phyloP scores from a whole-genome alignment of 2,797 vertebrate species.

The Chloroceryle amazona region DNA sequence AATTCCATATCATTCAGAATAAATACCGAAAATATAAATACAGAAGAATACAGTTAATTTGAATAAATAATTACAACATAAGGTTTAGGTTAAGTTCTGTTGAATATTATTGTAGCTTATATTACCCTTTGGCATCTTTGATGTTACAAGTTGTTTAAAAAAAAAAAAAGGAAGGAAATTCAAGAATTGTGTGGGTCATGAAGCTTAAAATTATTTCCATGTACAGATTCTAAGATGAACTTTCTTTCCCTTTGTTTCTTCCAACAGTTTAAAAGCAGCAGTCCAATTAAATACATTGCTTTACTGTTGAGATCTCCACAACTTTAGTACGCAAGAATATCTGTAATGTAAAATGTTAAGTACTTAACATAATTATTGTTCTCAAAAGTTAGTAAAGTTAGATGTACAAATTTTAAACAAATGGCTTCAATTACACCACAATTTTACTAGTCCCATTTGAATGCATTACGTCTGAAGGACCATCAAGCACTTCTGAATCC shows the following conservation, averaged over 20 bases:
- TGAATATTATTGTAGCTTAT: conserved; percentile 83
- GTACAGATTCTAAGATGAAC: conserved; percentile 43
- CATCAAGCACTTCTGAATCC: conserved; percentile 37
- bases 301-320: conserved; percentile 19
- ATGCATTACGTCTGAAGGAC: conserved; percentile 22
- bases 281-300: conserved; percentile 54
- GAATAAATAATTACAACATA: conserved; percentile 85
- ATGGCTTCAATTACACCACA: conserved; percentile 21
- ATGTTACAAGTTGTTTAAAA: conserved; percentile 75
- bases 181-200: conserved; percentile 53
- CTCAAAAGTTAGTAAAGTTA: neutral
- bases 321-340: conserved; percentile 52
- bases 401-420: conserved; percentile 17
- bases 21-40: conserved; percentile 94
- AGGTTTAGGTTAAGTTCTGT: conserved; percentile 80
- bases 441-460: neutral
- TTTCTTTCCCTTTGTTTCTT: conserved; percentile 61
- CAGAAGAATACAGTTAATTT: conserved; percentile 85
- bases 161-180: conserved; percentile 62
- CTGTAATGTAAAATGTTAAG: conserved; percentile 55
- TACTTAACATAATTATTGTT: neutral
- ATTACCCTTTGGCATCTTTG: conserved; percentile 85
- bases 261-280: conserved; percentile 58
- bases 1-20: conserved; percentile 94
- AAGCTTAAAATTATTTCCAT: conserved; percentile 64